These are phyloP conservation scores for Gymnothorax javanicus DNA, from an alignment of 2,797 vertebrate genomes.

Conservation along the genomic window DNA sequence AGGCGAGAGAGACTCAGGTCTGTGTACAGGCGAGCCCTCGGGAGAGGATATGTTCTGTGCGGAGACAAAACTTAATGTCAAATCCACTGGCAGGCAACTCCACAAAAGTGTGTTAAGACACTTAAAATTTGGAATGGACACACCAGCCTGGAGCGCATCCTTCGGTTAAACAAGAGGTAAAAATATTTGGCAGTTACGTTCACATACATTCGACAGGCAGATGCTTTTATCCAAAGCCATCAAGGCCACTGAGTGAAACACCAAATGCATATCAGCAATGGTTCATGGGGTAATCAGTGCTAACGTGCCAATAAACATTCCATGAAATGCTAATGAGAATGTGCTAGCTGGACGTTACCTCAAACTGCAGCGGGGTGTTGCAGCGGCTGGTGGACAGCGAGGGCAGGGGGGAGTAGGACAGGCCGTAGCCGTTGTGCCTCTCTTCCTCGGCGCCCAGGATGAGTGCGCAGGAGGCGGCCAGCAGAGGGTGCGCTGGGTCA, in stretches of 20 bases:
- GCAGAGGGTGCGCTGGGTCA: slow-evolving; percentile 75
- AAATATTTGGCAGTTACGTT: neutral
- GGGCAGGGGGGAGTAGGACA: slow-evolving; percentile 85
- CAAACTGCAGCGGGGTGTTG: slow-evolving; percentile 97
- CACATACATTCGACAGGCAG: neutral
- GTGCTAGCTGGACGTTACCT: slow-evolving; percentile 70
- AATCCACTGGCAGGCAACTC: neutral
- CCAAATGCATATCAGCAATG: neutral
- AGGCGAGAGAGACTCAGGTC: slow-evolving; percentile 90
- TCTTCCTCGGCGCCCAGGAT: slow-evolving; percentile 79
- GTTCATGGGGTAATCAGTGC: neutral
- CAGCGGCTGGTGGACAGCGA: slow-evolving; percentile 92
- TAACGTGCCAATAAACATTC: neutral
- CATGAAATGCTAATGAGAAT: neutral
- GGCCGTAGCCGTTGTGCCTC: slow-evolving; percentile 76
- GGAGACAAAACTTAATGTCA: slow-evolving; percentile 42
- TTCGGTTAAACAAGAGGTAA: neutral
- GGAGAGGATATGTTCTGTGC: slow-evolving; percentile 95
- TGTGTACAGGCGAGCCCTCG: slow-evolving; percentile 88
- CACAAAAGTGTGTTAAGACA: neutral
- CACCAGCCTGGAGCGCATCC: neutral
- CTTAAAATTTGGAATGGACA: neutral
- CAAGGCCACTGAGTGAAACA: neutral
- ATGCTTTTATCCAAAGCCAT: neutral
- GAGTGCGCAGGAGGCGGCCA: slow-evolving; percentile 74